A percentile compares a stretch with the other conserved stretches of the same genome.
Evolutionary conservation across 2,888 invertebrate species (phyloP).

Genomic region (Hedychridium roseum): DNA sequence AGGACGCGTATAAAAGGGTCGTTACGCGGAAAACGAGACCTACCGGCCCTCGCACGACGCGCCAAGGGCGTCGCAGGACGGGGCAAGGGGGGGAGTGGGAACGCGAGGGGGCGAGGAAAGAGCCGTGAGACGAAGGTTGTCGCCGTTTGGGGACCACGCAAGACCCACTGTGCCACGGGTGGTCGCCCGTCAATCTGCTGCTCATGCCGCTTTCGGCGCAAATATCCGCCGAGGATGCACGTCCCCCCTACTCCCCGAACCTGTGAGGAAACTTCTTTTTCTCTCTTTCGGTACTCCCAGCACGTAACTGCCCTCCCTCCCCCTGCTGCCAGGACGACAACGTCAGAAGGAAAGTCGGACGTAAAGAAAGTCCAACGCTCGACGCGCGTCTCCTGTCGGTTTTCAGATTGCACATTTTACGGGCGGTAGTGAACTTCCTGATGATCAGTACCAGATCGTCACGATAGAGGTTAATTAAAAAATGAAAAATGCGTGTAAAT

Average conservation of each 20-base stretch:
- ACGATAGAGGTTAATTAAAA: no score
- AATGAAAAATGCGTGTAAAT: no score
- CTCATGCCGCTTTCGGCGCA: constrained; percentile 58
- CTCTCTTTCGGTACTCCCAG: constrained; percentile 40
- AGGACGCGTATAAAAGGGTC: constrained; percentile 36
- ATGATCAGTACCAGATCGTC: no score
- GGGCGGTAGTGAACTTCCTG: no score
- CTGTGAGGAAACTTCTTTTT: constrained; percentile 23
- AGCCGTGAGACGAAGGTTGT: constrained; percentile 28
- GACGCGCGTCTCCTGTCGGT: no score
- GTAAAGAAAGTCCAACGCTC: constrained; percentile 20
- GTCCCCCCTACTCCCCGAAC: constrained; percentile 22
- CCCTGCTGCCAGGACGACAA: constrained; percentile 15
- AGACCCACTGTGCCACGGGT: constrained; percentile 50
- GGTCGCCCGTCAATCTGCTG: constrained; percentile 60
- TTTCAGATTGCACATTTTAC: no score
- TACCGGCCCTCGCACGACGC: no score
- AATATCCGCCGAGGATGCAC: constrained; percentile 56
- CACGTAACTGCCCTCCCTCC: constrained; percentile 40
- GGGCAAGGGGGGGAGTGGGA: constrained; percentile 13
- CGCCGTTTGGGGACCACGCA: constrained; percentile 43
- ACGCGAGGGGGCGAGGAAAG: background rate
- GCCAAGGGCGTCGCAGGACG: constrained; percentile 24
- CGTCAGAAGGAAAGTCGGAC: constrained; percentile 17
- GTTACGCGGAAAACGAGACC: constrained; percentile 40